A percentile compares a stretch with the other conserved stretches of the same genome.
Conservation (phyloP, 2,113 vertebrate species). For the Neodon shergylaensis region DNA sequence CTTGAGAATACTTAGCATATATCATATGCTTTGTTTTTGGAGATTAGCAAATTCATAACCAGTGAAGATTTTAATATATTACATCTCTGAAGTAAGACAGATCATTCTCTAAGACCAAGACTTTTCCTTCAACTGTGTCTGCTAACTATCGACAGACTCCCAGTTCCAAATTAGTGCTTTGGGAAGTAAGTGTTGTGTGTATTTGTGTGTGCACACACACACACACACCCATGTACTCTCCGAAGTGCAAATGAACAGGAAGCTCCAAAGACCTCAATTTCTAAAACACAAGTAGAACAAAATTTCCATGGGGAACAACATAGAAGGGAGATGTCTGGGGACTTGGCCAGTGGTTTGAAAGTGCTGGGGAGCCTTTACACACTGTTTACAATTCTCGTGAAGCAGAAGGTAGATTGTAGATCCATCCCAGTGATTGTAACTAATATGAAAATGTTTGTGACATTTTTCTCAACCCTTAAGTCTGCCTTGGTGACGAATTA, state of each 20-base stretch:
- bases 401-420: neutral
- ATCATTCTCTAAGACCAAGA: neutral
- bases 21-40: neutral
- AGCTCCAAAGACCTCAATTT: neutral
- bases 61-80: neutral
- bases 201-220: neutral
- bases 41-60: neutral
- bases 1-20: neutral
- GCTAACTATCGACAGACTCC: fast-evolving
- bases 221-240: neutral
- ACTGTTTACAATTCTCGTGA: neutral
- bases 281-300: neutral
- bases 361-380: neutral
- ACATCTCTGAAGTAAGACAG: neutral
- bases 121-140: neutral
- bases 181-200: neutral
- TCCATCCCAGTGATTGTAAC: neutral
- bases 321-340: neutral
- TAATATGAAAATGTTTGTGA: neutral
- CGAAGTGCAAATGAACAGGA: neutral
- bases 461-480: fast-evolving
- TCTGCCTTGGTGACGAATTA: neutral
- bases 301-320: neutral
- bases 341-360: neutral
- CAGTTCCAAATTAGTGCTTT: neutral